A percentile compares a stretch with the other conserved stretches of the same genome.
Conservation (phyloP, 2,797 vertebrate genomes). For the Pristis pectinata region DNA sequence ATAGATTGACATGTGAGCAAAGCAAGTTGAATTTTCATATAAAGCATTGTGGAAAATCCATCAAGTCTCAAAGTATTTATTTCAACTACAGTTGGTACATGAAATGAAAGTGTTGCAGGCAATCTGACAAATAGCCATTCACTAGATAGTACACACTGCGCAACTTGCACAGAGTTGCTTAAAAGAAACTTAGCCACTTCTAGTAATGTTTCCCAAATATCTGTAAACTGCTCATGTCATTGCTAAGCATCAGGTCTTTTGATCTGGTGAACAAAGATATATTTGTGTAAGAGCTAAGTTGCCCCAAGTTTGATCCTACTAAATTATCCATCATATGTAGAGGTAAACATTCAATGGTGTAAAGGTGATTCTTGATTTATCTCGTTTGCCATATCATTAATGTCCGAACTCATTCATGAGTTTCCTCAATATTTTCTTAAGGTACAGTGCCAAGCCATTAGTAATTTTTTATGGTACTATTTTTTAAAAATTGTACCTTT, state of each 20-base stretch:
- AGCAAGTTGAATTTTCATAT: not conserved
- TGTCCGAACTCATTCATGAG: not conserved
- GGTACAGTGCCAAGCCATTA: not conserved
- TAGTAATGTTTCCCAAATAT: not conserved
- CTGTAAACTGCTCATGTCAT: not conserved
- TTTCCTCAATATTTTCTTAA: not conserved
- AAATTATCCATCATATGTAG: not conserved
- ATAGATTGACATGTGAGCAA: not conserved
- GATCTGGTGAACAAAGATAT: too few relatives aligned
- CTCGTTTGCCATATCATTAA: not conserved
- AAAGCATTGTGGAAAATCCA: not conserved
- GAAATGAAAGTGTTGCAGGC: not conserved
- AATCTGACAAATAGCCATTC: not conserved
- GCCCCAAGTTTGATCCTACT: not conserved
- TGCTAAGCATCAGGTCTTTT: not conserved
- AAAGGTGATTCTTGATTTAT: not conserved
- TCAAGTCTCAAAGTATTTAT: not conserved
- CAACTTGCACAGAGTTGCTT: not conserved
- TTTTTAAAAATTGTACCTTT: not conserved
- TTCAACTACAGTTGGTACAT: not conserved
- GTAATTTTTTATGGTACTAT: not conserved
- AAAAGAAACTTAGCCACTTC: not conserved
- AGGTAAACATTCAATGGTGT: not conserved
- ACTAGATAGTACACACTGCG: not conserved
- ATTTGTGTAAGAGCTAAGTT: not conserved